Percentiles rank a stretch among this genome's conserved stretches.
Evolutionary conservation across 2,797 vertebrate genomes (phyloP).

Genomic region (Dromococcyx pavoninus): DNA sequence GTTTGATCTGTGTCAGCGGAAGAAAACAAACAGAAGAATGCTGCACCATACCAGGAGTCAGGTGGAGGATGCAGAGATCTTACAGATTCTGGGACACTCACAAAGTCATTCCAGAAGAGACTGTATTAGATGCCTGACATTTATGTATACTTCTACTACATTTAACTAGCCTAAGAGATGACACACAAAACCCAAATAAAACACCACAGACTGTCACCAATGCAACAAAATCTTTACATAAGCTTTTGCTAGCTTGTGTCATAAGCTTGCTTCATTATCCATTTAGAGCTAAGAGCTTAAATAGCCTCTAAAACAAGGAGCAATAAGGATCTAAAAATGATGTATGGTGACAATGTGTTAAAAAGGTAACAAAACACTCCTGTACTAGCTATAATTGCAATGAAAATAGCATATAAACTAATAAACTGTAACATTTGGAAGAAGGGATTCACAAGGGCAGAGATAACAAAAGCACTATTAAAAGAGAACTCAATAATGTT

Average conservation of each 20-base stretch:
- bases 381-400: neutral
- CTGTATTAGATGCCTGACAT: neutral
- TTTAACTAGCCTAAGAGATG: neutral
- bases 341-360: constrained; percentile 3
- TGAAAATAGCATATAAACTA: constrained; percentile 27
- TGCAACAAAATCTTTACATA: neutral
- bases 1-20: neutral
- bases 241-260: neutral
- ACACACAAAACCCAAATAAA: neutral
- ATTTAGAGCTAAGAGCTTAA: neutral
- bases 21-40: neutral
- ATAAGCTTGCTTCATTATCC: neutral
- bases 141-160: neutral
- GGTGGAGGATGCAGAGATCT: neutral
- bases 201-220: neutral
- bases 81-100: neutral
- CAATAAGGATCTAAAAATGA: constrained; percentile 43
- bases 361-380: constrained; percentile 19
- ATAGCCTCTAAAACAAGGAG: constrained; percentile 35
- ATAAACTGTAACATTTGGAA: constrained; percentile 27
- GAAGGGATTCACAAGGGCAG: constrained; percentile 18
- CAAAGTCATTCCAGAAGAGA: neutral
- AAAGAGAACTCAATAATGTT: neutral
- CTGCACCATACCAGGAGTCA: neutral
- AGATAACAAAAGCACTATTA: constrained; percentile 47